Conservation (phyloP, 2,797 vertebrate species). For the Gymnoscopelus braueri region DNA sequence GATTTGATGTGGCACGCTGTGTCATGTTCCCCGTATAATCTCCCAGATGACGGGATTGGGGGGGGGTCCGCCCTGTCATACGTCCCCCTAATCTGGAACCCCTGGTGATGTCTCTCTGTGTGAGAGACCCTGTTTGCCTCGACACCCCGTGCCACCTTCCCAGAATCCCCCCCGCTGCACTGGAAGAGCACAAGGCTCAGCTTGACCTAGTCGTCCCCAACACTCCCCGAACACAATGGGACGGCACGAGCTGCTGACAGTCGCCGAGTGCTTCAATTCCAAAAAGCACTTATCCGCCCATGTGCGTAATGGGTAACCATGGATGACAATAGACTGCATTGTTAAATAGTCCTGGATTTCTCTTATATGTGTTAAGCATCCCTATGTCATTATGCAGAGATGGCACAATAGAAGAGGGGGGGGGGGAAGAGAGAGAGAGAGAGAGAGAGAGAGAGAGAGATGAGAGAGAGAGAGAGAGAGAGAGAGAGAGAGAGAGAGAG, state of each 20-base stretch:
- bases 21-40: conserved; percentile 75
- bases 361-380: conserved; percentile 31
- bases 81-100: conserved; percentile 64
- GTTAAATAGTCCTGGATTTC: conserved; percentile 25
- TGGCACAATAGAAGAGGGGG: conserved; percentile 19
- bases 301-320: conserved; percentile 29
- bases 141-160: conserved; percentile 42
- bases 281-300: conserved; percentile 33
- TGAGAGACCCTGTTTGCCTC: conserved; percentile 32
- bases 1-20: conserved; percentile 64
- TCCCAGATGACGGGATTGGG: conserved; percentile 78
- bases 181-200: conserved; percentile 28
- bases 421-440: no score
- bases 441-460: no score
- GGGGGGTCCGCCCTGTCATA: conserved; percentile 61
- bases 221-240: conserved; percentile 43
- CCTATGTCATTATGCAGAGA: conserved; percentile 37
- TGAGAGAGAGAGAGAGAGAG: no score
- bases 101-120: conserved; percentile 41
- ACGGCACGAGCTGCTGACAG: conserved; percentile 27
- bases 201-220: conserved; percentile 46
- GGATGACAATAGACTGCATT: conserved; percentile 26
- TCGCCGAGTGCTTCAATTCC: conserved; percentile 23
- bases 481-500: no score
- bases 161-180: conserved; percentile 34